Percentiles rank a stretch among this genome's conserved stretches.
These are phyloP conservation scores for Hyles vespertilio DNA, from an alignment of 1,140 invertebrate species.

Conservation along the genomic window DNA sequence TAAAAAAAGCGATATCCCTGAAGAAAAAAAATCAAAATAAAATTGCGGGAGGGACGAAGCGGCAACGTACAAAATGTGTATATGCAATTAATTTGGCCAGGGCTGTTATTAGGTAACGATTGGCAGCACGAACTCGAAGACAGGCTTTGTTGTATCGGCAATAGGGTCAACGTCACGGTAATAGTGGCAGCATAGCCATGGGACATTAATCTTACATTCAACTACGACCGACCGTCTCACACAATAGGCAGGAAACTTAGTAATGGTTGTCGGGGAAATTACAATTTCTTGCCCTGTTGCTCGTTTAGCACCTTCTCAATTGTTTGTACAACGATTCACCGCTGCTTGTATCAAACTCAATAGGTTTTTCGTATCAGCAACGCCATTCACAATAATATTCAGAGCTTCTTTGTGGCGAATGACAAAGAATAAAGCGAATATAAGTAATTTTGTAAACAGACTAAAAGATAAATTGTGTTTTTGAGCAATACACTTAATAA, in stretches of 20 bases:
- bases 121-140: constrained; percentile 30
- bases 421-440: not conserved
- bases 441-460: constrained; percentile 1
- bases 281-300: constrained; percentile 40
- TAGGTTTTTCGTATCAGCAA: constrained; percentile 18
- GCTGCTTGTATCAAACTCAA: constrained; percentile 26
- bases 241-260: constrained; percentile 57
- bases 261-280: constrained; percentile 57
- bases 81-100: constrained; percentile 3
- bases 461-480: not conserved
- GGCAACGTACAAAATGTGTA: no score
- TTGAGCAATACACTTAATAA: no score
- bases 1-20: no score
- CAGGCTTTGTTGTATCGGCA: constrained; percentile 46
- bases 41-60: no score
- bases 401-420: constrained; percentile 8
- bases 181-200: constrained; percentile 27
- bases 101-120: constrained; percentile 41
- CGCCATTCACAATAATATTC: constrained; percentile 6
- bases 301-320: constrained; percentile 16
- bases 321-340: constrained; percentile 14
- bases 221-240: constrained; percentile 34
- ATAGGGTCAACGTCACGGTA: constrained; percentile 47
- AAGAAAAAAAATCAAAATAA: no score
- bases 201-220: constrained; percentile 70